phyloP scores from a whole-genome alignment of 2,797 vertebrate species.

The Coranthus polyacanthus region DNA sequence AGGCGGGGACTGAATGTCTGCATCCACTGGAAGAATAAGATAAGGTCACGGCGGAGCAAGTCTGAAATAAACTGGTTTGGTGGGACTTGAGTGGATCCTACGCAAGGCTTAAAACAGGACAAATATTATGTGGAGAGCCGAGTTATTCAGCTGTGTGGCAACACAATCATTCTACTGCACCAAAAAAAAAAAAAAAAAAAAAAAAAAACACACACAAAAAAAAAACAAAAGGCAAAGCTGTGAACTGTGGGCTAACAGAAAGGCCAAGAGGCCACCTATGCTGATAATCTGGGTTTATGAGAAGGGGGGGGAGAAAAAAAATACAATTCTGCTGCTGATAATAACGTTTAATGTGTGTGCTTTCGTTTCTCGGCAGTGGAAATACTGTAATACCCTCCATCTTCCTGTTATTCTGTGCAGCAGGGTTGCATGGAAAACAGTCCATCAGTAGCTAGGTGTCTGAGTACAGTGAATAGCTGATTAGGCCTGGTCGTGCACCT shows the following conservation, averaged over 20 bases:
- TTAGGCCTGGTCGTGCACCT: conserved; percentile 60
- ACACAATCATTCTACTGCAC: conserved; percentile 25
- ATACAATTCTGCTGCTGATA: neutral
- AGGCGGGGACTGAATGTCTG: conserved; percentile 25
- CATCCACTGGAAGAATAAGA: conserved; percentile 30
- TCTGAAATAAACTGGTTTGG: conserved; percentile 25
- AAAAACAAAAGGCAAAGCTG: neutral
- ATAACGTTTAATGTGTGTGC: neutral
- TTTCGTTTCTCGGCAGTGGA: neutral
- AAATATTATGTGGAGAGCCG: neutral
- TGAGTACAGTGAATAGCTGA: conserved; percentile 25
- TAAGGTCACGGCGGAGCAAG: conserved; percentile 37
- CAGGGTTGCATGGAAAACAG: conserved; percentile 7
- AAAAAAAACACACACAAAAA: no score
- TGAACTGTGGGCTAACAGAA: neutral
- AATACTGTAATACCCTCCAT: neutral
- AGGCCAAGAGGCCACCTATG: neutral
- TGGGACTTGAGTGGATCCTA: conserved; percentile 4
- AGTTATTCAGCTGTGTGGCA: conserved; percentile 12
- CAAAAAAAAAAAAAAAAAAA: conserved; percentile 12
- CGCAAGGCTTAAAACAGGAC: conserved; percentile 12
- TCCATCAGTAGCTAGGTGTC: conserved; percentile 17
- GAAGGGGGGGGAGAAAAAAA: neutral
- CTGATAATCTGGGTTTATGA: neutral
- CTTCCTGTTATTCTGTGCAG: neutral